Evolutionary conservation across 2,113 vertebrate species (phyloP).

Genomic region (Perca schrenkii): DNA sequence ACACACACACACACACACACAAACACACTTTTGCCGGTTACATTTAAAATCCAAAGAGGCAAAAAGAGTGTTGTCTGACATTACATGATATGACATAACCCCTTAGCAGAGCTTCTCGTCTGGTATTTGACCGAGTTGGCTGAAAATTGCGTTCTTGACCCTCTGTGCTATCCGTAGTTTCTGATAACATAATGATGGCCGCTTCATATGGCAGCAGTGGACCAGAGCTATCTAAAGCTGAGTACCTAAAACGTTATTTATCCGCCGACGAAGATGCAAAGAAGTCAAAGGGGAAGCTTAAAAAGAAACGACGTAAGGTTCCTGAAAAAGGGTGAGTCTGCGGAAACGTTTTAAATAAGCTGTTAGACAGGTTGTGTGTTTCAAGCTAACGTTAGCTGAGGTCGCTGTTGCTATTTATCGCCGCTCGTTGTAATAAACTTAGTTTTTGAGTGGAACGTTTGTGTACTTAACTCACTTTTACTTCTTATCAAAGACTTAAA

Average conservation of each 20-base stretch:
- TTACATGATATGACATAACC: too few species aligned
- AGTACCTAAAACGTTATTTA: constrained; percentile 86
- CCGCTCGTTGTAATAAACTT: background rate
- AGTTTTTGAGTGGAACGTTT: background rate
- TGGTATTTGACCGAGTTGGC: background rate
- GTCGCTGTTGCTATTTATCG: background rate
- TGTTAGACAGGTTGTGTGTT: background rate
- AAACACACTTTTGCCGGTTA: too few species aligned
- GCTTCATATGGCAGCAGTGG: constrained; percentile 49
- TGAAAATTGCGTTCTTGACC: constrained; percentile 20
- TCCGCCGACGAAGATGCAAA: constrained; percentile 69
- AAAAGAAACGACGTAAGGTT: constrained; percentile 78
- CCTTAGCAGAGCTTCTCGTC: background rate
- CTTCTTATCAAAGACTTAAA: constrained; percentile 85
- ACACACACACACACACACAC: too few species aligned
- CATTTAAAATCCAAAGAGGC: too few species aligned
- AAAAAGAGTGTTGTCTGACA: too few species aligned
- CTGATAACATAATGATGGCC: constrained; percentile 76
- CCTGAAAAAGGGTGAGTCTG: constrained; percentile 74
- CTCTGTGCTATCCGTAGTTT: constrained; percentile 60
- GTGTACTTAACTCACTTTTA: background rate
- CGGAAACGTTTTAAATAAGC: background rate
- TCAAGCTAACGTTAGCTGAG: constrained; percentile 16
- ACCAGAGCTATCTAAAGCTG: constrained; percentile 80
- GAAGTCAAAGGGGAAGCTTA: constrained; percentile 76